Base-by-base conservation (phyloP, 2,888 invertebrate genomes). In the Chymomyza procnemis region DNA sequence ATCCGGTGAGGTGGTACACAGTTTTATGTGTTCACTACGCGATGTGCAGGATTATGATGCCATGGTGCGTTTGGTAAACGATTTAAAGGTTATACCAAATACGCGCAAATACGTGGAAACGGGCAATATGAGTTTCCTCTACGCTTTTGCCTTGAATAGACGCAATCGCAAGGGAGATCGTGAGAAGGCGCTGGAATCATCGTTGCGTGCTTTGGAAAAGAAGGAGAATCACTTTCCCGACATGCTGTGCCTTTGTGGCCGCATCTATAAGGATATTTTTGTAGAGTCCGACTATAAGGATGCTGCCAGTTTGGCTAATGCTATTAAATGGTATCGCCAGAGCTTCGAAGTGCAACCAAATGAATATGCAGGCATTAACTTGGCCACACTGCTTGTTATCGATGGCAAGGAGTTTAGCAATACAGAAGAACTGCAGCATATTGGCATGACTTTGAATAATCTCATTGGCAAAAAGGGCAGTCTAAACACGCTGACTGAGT, bases 291-390 rank as follows among this genome's bases (percentile, higher is more conserved):
- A 96, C 77, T 98, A 98, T 90, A 93, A 93, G 2, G 99, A 99
- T 89, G 93, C 94, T 79, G 95, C 96, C 58, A 97, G 97, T 88
- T 92, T 99, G 79, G 94, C 95, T 63, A 95, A 96, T 92, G 99
- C 99, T 61, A 99, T 99, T 81, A 94, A 96, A 90, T 99, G 99
- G 99, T 99, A 99, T 90, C 93, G 98, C 80, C 97, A 97, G 91
- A 98, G 98, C 59, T 99, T 99, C 90, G 97, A 99, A 91, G 96
- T 98, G 57, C 99, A 99, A 90, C 99, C 99, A 1, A 98, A 99
- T 91, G 99, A 99, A 92, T 99, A 99, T 92, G 99, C 99, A 26
- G 99, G 99, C 65, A 99, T 99, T 73, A 99, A 99, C 92, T 93
- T 99, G 86, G 99, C 99, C 47, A 99, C 99, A 1, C 92, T 99